phyloP scores from a whole-genome alignment of 2,888 invertebrate genomes.

The Cerastoderma edule region DNA sequence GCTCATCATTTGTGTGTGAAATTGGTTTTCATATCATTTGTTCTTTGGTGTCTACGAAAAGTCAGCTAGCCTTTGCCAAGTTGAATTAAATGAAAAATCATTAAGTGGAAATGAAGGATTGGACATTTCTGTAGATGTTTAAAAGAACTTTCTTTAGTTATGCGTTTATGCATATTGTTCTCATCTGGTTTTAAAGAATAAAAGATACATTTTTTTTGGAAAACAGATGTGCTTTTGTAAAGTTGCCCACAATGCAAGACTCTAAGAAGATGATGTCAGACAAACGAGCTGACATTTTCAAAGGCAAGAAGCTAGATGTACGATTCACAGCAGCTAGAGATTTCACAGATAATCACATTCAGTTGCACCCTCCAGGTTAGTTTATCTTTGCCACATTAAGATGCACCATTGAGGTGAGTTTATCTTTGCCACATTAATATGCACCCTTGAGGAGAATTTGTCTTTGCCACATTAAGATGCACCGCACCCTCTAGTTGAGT shows the following conservation, averaged over 20 bases:
- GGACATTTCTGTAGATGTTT: not conserved
- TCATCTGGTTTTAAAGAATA: too few relatives aligned
- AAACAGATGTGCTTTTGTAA: slow-evolving; percentile 46
- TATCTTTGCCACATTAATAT: not conserved
- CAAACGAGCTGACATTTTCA: slow-evolving; percentile 30
- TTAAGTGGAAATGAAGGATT: not conserved
- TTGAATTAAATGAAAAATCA: not conserved
- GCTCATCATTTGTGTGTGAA: too few relatives aligned
- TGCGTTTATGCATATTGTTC: too few relatives aligned
- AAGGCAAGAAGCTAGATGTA: slow-evolving; percentile 29
- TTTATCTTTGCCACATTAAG: not conserved
- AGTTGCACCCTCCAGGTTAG: slow-evolving; percentile 17
- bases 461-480: not conserved
- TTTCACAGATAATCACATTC: slow-evolving; percentile 30
- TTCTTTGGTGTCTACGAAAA: too few relatives aligned
- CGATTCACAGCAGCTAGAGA: slow-evolving; percentile 35
- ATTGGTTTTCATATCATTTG: too few relatives aligned
- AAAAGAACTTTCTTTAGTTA: too few relatives aligned
- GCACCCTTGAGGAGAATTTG: not conserved
- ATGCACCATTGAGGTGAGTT: not conserved
- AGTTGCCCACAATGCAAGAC: slow-evolving; percentile 38
- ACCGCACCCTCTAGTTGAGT: not conserved
- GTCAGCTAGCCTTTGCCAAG: too few relatives aligned
- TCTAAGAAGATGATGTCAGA: slow-evolving; percentile 37
- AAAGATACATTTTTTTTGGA: too few relatives aligned